Base-by-base conservation (phyloP, 2,888 invertebrate species). In the Antitype chi region DNA sequence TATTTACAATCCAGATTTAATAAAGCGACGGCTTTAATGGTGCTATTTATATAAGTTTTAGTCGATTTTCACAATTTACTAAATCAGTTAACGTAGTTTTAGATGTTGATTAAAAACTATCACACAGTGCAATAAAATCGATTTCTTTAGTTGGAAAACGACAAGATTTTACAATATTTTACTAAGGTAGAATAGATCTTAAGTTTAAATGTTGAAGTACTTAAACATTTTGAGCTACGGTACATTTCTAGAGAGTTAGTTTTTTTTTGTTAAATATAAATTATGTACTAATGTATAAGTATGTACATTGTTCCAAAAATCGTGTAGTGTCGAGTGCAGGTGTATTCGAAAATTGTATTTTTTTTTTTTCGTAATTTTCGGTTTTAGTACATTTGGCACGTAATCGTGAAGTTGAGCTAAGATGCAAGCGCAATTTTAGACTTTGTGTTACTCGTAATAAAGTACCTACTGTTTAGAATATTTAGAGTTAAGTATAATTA, bases 251-350 rank as follows among this genome's bases (percentile, higher is more conserved):
- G 89, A 90, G 93, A 92, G 88, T 94, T 93, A 90, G 81, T 89
- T 90, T 90, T 90, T 88, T 76, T 84, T 79, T 70, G 85, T 89
- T 86, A 69, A 88, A 82, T 87, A 88, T 90, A 89, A 90, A 91
- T 92, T 93, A 91, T 91, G 84, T 90, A 91, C 91, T 94, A 93
- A 92, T 92, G 90, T 94, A 94, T 95, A 95, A 89, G 92, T 95
- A 95, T 96, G 95, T 95, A 96, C 96, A 95, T 94, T 92, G 94
- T 90, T 95, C 94, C 95, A 95, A 95, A 95, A 95, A 90, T 93
- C 90, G 89, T 90, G 90, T 90, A 87, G 90, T 91, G 89, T 89
- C 85, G 80, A 88, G 92, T 90, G 91, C 89, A 89, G 82, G 87
- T 89, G 90, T 88, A 84, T 87, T 90, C 74, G 81, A 89, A 89